Base-by-base conservation (phyloP, 2,113 vertebrate genomes). In the Neodon shergylaensis region DNA sequence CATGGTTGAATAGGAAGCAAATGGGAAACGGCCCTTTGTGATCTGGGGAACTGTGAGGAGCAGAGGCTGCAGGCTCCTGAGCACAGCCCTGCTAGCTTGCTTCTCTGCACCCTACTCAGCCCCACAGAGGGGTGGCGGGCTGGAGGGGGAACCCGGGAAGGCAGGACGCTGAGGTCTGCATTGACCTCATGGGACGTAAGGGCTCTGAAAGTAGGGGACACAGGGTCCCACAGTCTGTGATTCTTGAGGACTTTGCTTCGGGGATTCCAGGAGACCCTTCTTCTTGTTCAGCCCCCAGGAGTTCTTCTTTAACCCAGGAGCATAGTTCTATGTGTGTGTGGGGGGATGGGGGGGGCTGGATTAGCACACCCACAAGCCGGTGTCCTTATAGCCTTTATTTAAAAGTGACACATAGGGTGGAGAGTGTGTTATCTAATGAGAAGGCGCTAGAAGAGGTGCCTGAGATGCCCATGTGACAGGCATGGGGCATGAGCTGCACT, bases 1-100 rank as follows among this genome's bases (percentile, higher is more conserved):
- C 98, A 98, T 98, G 98, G 98, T 98, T 98, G 98, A 98, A 98
- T 95, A 97, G 96, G 72, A 97, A 98, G 97, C 97, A 97, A 98
- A 98, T 97, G 97, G 96, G 97, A 98, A 97, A 97, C 94, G 63
- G 96, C 91, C 96, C 94, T 98, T 98, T 97, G 97, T 97, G 97
- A 83, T 93, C 61, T 11, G n/a, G 92, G 91, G 92, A 47, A 88
- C 92, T 4, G 94, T 61, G 42, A 74, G 93, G 90, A 82, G 26
- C 31, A 88, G 0, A 3, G 73, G 84, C 88, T 12, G 82, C 19
- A 0, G 91, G 89, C 63, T 72, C 61, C 9, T 12, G 44, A 74
- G 94, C 66, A 0, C 81, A 87, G 47, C 49, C 79, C 28, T 3
- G 13, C 7, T n/a, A 0, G 1, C 1, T 3, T 1, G 33, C 79